Evolutionary conservation across 2,888 invertebrate genomes (phyloP).

Genomic region (Spodoptera littoralis): DNA sequence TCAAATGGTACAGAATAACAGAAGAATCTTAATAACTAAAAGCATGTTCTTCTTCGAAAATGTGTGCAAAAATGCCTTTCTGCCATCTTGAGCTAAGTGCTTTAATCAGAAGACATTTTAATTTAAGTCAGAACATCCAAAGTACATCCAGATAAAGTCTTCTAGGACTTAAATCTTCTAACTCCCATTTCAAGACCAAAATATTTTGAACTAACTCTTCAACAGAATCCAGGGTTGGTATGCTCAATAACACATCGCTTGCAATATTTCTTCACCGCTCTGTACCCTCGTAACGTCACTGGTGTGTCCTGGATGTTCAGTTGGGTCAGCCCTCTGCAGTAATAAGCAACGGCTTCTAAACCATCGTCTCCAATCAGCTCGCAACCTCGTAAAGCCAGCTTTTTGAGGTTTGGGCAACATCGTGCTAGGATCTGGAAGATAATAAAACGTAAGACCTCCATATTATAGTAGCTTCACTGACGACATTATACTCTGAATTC

Average conservation of each 20-base stretch:
- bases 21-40: too few relatives aligned
- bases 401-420: conserved; percentile 96
- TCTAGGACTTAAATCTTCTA: too few relatives aligned
- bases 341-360: conserved; percentile 94
- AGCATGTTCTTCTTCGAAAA: too few relatives aligned
- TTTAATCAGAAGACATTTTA: too few relatives aligned
- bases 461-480: too few relatives aligned
- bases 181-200: background rate
- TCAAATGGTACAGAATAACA: too few relatives aligned
- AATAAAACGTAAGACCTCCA: background rate
- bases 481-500: too few relatives aligned
- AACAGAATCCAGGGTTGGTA: conserved; percentile 97
- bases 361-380: conserved; percentile 97
- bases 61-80: too few relatives aligned
- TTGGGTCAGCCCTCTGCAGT: conserved; percentile 96
- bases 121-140: too few relatives aligned
- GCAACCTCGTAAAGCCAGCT: conserved; percentile 96
- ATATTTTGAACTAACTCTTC: background rate
- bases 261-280: conserved; percentile 97
- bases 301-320: conserved; percentile 98
- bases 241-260: conserved; percentile 98
- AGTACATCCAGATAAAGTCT: too few relatives aligned
- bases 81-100: too few relatives aligned
- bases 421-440: conserved; percentile 93
- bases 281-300: conserved; percentile 95